Evolutionary conservation across 2,888 invertebrate species (phyloP).

Genomic region (Abrostola triplasia): DNA sequence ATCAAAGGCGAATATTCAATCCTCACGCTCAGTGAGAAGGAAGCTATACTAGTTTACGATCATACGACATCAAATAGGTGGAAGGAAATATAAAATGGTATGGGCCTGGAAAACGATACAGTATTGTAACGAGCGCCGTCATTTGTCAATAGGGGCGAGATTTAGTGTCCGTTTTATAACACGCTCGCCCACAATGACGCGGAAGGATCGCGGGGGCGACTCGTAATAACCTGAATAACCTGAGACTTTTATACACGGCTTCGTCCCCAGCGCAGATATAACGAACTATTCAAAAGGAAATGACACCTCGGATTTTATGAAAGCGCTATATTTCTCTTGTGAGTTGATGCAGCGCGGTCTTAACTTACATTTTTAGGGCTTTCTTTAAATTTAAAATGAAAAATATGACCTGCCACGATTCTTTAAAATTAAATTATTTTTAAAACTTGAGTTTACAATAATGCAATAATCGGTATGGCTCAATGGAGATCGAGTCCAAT

Average conservation of each 20-base stretch:
- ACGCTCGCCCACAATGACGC: constrained; percentile 56
- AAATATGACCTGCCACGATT: constrained; percentile 23
- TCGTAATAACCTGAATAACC: constrained; percentile 73
- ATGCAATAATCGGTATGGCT: constrained; percentile 51
- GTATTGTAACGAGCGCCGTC: constrained; percentile 75
- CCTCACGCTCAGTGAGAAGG: constrained; percentile 52
- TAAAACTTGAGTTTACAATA: constrained; percentile 48
- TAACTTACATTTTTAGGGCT: constrained; percentile 42
- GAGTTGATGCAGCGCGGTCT: constrained; percentile 49
- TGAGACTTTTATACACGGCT: constrained; percentile 70
- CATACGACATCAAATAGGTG: constrained; percentile 63
- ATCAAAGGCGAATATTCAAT: constrained; percentile 57
- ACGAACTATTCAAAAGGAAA: constrained; percentile 82
- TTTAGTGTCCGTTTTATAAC: constrained; percentile 76
- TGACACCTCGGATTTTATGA: constrained; percentile 80
- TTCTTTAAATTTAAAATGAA: constrained; percentile 24
- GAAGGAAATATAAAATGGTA: constrained; percentile 73
- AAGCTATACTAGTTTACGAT: constrained; percentile 65
- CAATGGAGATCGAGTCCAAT: constrained; percentile 57
- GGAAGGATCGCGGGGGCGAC: constrained; percentile 60
- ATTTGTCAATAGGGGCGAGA: constrained; percentile 79
- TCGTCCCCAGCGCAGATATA: constrained; percentile 68
- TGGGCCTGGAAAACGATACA: constrained; percentile 71
- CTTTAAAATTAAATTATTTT: constrained; percentile 22
- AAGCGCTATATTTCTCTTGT: constrained; percentile 69